A percentile compares a stretch with the other conserved stretches of the same genome.
phyloP scores from a whole-genome alignment of 2,797 vertebrate species.

The Enteromius mattozi region DNA sequence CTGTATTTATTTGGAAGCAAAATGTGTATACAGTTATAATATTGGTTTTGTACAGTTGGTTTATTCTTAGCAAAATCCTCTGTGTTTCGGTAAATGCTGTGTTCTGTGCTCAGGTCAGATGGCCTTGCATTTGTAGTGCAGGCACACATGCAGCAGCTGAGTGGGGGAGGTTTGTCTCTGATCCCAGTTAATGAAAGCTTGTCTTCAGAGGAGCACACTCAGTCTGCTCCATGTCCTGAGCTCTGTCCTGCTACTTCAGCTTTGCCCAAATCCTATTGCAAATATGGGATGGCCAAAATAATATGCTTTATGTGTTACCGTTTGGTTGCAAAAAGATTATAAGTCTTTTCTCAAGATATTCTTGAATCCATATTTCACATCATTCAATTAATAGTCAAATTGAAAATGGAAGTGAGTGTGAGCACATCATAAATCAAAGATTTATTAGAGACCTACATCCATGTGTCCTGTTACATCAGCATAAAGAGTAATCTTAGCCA shows the following conservation, averaged over 20 bases:
- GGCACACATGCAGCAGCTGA: constrained; percentile 70
- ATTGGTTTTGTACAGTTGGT: neutral
- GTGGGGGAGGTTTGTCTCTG: constrained; percentile 51
- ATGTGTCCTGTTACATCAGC: constrained; percentile 49
- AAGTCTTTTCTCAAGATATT: neutral
- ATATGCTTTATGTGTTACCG: neutral
- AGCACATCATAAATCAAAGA: neutral
- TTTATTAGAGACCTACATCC: constrained; percentile 28
- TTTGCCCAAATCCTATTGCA: constrained; percentile 31
- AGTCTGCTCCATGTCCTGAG: constrained; percentile 70
- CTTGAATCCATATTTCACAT: neutral
- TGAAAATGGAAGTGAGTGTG: neutral
- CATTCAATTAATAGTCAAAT: neutral
- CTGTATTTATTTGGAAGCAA: neutral
- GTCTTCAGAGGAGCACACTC: constrained; percentile 80
- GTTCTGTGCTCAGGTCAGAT: constrained; percentile 46
- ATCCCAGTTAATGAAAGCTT: constrained; percentile 80
- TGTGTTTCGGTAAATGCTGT: constrained; percentile 26
- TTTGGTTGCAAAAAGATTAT: neutral
- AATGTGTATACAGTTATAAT: neutral
- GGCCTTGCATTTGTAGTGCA: constrained; percentile 65
- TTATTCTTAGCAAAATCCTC: neutral
- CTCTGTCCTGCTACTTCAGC: constrained; percentile 53
- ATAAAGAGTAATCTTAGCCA: constrained; percentile 67
- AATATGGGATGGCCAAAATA: neutral